A percentile compares a stretch with the other conserved stretches of the same genome.
Conservation (phyloP, 2,113 vertebrate genomes). For the Picathartes gymnocephalus region DNA sequence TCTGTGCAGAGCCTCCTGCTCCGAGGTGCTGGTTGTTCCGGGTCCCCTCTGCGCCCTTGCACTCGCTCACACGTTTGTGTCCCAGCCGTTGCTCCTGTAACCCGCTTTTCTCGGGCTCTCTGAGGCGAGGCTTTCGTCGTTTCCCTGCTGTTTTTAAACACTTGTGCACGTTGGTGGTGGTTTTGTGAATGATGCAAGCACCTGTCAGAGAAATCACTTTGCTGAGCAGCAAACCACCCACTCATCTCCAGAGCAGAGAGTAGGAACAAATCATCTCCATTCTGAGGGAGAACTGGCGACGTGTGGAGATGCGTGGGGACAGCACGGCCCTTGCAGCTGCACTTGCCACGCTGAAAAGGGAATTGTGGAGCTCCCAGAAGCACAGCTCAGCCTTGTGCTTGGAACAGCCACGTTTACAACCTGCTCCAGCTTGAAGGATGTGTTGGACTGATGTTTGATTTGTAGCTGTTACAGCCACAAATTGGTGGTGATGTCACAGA, state of each 20-base stretch:
- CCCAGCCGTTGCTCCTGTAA: not conserved
- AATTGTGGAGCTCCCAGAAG: not conserved
- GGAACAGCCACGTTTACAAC: not conserved
- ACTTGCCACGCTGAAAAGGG: not conserved
- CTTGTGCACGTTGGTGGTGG: not conserved
- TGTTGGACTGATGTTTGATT: conserved; percentile 17
- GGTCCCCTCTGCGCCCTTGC: not conserved
- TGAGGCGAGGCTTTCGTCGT: not conserved
- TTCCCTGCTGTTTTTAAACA: not conserved
- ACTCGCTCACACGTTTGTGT: not conserved
- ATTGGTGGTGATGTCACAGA: not conserved
- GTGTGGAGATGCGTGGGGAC: fast-evolving
- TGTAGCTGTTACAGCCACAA: conserved; percentile 37
- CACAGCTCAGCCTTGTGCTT: not conserved
- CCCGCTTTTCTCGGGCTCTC: not conserved
- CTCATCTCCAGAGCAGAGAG: not conserved
- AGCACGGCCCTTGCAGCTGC: not conserved
- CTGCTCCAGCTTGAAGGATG: conserved; percentile 5
- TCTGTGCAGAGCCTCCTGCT: not conserved
- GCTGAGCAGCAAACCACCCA: not conserved
- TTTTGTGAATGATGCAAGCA: not conserved
- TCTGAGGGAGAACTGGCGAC: not conserved
- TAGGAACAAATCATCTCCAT: not conserved
- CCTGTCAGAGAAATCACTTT: not conserved
- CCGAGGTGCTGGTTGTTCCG: not conserved